Evolutionary conservation across 2,888 invertebrate genomes (phyloP), one percentile per base, ranked within the genome.

Genomic region (Tortricodes alternella): DNA sequence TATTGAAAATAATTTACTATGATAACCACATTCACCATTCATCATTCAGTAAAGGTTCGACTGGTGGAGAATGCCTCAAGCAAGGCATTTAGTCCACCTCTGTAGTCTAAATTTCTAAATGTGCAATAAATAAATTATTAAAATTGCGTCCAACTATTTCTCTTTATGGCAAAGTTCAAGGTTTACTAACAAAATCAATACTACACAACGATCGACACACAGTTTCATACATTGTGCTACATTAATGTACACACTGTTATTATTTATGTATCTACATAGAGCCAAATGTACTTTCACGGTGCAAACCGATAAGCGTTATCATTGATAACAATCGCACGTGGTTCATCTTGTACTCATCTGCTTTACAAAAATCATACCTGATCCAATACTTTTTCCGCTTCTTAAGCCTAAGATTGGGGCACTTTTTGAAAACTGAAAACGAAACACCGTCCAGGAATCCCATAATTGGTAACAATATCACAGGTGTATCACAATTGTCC

Each of bases 261-360:
- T 55, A 41, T 34, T 32, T 27, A 16, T 24, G 24, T 19, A n/a
- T 13, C 27, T 27, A 8, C 48, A 6, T 18, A 13, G 16, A 23
- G 21, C 9, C 23, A 1, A 35, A 56, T 37, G 34, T 27, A 27
- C 53, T 37, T 53, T 29, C 49, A 21, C 18, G 15, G 34, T 13
- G 34, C 48, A 37, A 15, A 51, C 16, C 18, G 53, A 52, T 48
- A 58, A 51, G 39, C 44, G 51, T 38, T 44, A 57, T 60, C 52
- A 23, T 27, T 34, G 65, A 65, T 68, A 65, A 61, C 60, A 62
- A 51, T 35, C 41, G 52, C 63, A 63, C 62, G 63, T 61, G 63
- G 46, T 41, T 46, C 44, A 39, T 41, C 51, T 50, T 21, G 15
- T n/a, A 48, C 27, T 27, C 18, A 50, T 29, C 24, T 32, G 19